Conservation (phyloP, 2,888 invertebrate species). For the Hirtodrosophila duncani region DNA sequence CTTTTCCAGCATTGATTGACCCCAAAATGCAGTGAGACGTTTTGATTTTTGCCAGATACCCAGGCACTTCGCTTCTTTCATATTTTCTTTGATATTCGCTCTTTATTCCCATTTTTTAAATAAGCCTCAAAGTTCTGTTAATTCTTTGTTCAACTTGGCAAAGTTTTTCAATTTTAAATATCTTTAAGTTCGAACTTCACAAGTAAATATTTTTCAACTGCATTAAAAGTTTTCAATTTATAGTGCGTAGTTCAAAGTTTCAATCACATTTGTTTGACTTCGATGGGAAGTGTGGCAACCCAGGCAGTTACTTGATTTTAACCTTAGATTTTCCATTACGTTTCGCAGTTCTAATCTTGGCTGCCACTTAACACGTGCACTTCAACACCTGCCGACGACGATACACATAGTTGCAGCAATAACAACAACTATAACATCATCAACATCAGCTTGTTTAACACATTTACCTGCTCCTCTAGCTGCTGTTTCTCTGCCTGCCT, state of each 20-base stretch:
- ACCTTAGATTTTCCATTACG: too few species aligned
- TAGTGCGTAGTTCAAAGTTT: too few species aligned
- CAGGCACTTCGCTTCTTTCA: not conserved
- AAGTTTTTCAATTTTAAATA: too few species aligned
- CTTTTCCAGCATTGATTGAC: constrained; percentile 48
- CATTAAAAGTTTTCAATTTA: not conserved
- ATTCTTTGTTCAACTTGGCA: too few species aligned
- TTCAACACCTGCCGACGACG: constrained; percentile 36
- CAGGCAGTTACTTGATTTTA: too few species aligned
- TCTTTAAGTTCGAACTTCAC: too few species aligned
- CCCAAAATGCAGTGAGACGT: constrained; percentile 67
- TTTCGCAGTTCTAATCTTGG: constrained; percentile 20
- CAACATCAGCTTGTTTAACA: constrained; percentile 17
- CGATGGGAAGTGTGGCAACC: too few species aligned
- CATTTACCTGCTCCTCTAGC: constrained; percentile 28
- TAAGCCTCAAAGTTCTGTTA: constrained; percentile 34
- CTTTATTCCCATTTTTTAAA: constrained; percentile 51
- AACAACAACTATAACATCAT: constrained; percentile 2
- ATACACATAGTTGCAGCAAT: constrained; percentile 9
- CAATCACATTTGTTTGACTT: too few species aligned
- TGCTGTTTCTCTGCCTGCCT: not conserved
- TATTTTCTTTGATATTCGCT: constrained; percentile 13
- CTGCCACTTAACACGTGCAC: constrained; percentile 33
- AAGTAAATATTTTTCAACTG: too few species aligned
- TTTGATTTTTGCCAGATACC: constrained; percentile 48